Evolutionary conservation across 23 tunicate genomes (phyloP).

Genomic region (Clavelina lepadiformis): DNA sequence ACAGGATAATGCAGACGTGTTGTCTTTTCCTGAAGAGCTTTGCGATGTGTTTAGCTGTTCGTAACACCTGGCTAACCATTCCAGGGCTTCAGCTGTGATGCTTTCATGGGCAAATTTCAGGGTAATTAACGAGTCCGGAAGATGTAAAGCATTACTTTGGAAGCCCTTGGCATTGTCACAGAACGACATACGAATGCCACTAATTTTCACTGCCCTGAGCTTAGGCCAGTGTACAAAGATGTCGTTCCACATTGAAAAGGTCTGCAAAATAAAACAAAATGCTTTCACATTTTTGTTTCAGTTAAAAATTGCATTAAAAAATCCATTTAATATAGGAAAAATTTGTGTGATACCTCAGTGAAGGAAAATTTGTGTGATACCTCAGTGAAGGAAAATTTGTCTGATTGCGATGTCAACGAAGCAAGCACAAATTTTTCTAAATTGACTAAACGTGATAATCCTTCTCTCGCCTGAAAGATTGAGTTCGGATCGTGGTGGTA

Average conservation of each 20-base stretch:
- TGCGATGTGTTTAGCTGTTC: no score
- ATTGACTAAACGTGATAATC: conserved; percentile 4
- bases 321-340: no score
- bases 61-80: conserved; percentile 20
- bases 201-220: conserved; percentile 13
- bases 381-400: conserved; percentile 3
- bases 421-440: conserved; percentile 21
- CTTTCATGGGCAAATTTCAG: conserved; percentile 35
- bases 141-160: neutral
- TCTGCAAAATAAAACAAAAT: conserved; percentile 11
- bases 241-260: conserved; percentile 14
- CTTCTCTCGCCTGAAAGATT: conserved; percentile 6
- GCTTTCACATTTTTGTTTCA: no score
- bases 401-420: conserved; percentile 12
- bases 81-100: conserved; percentile 13
- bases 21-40: no score
- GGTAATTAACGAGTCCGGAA: conserved; percentile 6
- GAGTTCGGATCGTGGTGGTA: conserved; percentile 10
- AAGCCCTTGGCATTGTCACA: neutral
- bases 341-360: no score
- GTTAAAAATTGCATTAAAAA: no score
- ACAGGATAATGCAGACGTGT: neutral
- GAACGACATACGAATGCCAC: conserved; percentile 24
- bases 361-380: no score
- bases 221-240: conserved; percentile 23